Base-by-base conservation (phyloP, 2,113 vertebrate species). In the Actenoides hombroni region DNA sequence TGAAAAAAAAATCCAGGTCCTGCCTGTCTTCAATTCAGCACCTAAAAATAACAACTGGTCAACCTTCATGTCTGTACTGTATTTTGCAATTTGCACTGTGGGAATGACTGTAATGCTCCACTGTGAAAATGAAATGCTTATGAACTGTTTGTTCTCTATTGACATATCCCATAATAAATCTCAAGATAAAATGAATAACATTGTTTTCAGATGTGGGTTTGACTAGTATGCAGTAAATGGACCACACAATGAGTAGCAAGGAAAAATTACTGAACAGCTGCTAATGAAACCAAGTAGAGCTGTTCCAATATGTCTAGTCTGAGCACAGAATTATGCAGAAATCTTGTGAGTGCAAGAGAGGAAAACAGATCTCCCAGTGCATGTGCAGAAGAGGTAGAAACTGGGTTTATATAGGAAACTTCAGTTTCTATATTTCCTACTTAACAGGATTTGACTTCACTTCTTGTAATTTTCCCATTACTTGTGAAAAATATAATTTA, bases 201-300 rank as follows among this genome's bases (percentile, higher is more conserved):
- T 60, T 88, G 57, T 84, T 95, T 88, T 96, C 90, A 96, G 90
- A 96, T 90, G 73, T 94, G 90, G 88, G 53, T 88, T 90, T 73
- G 64, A 84, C 86, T 79, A 84, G 73, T 49, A 75, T 4, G 25
- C 35, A 68, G 73, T 60, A 75, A 93, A 71, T 49, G 39, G 88
- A 76, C 88, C 92, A 94, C 95, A 95, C 95, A 95, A 71, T 18
- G 83, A 95, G 90, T 31, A 96, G 26, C 65, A 70, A 81, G 39
- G 83, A 90, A 86, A 92, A 93, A 78, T 51, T 90, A 88, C 53
- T 81, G 79, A 59, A 35, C 16, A 68, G 56, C 16, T 86, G n/a
- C 3, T 93, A 74, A 80, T 93, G 83, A 90, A 94, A 77, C 42
- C 42, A 88, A 92, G 48, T 13, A 57, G 28, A 94, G 35, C 70